These are phyloP conservation scores for Amphipyra berbera DNA, from an alignment of 2,888 invertebrate species.

Conservation along the genomic window DNA sequence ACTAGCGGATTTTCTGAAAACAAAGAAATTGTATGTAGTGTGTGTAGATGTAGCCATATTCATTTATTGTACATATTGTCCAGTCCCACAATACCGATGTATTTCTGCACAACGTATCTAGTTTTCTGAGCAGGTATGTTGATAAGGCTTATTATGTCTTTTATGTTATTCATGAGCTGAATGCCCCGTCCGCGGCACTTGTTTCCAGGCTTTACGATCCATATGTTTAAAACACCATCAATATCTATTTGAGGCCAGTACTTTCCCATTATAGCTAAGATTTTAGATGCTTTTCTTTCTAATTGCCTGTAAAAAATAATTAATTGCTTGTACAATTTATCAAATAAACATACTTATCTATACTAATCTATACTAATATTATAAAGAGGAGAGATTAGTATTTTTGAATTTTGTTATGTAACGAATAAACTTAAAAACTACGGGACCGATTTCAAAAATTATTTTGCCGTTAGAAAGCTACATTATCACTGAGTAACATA, in stretches of 20 bases:
- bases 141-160: slow-evolving; percentile 94
- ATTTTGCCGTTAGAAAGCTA: too few species aligned
- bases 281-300: slow-evolving; percentile 89
- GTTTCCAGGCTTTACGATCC: slow-evolving; percentile 98
- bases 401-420: too few species aligned
- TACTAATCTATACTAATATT: too few species aligned
- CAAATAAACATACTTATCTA: too few species aligned
- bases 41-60: slow-evolving; percentile 5
- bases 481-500: too few species aligned
- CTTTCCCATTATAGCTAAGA: slow-evolving; percentile 91
- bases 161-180: slow-evolving; percentile 95
- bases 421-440: too few species aligned
- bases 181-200: slow-evolving; percentile 98
- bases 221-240: slow-evolving; percentile 96
- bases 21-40: slow-evolving; percentile 2
- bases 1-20: slow-evolving; percentile 95
- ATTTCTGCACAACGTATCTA: slow-evolving; percentile 98
- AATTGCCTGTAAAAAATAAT: slow-evolving; percentile 76
- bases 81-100: slow-evolving; percentile 92
- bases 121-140: slow-evolving; percentile 92
- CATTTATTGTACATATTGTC: slow-evolving; percentile 9
- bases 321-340: neutral
- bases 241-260: slow-evolving; percentile 95
- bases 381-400: too few species aligned
- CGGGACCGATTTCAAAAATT: too few species aligned